Conservation (phyloP, 2,113 vertebrate genomes). For the Dendropsophus ebraccatus region DNA sequence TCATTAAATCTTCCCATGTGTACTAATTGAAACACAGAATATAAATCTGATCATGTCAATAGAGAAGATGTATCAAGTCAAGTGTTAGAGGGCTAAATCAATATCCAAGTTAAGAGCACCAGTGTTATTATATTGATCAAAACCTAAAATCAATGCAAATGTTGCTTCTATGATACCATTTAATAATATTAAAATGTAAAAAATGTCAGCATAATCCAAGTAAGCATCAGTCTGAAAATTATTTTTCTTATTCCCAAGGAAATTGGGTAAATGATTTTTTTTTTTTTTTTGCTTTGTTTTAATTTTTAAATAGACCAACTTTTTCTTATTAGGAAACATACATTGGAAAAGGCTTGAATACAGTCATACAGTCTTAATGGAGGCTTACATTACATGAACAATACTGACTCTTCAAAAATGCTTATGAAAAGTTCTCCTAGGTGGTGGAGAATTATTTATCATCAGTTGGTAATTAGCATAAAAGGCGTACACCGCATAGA, state of each 20-base stretch:
- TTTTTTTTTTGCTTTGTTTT: too few relatives aligned
- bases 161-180: conserved; percentile 43
- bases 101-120: conserved; percentile 45
- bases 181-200: conserved; percentile 40
- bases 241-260: neutral
- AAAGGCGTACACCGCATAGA: conserved; percentile 10
- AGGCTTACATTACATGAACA: neutral
- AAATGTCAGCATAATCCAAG: neutral
- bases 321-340: too few relatives aligned
- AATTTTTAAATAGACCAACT: neutral
- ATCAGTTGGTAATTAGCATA: conserved; percentile 1
- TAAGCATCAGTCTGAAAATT: neutral
- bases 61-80: conserved; percentile 51
- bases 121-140: conserved; percentile 55
- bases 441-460: conserved; percentile 1
- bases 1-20: conserved; percentile 48
- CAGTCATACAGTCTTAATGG: too few relatives aligned
- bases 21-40: conserved; percentile 54
- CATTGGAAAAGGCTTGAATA: too few relatives aligned
- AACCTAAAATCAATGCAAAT: conserved; percentile 39
- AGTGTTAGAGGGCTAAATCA: conserved; percentile 44
- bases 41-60: conserved; percentile 53
- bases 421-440: neutral
- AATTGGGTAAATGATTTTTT: neutral
- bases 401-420: neutral